Evolutionary conservation across 2,113 vertebrate genomes (phyloP).

Genomic region (Hippocampus comes): DNA sequence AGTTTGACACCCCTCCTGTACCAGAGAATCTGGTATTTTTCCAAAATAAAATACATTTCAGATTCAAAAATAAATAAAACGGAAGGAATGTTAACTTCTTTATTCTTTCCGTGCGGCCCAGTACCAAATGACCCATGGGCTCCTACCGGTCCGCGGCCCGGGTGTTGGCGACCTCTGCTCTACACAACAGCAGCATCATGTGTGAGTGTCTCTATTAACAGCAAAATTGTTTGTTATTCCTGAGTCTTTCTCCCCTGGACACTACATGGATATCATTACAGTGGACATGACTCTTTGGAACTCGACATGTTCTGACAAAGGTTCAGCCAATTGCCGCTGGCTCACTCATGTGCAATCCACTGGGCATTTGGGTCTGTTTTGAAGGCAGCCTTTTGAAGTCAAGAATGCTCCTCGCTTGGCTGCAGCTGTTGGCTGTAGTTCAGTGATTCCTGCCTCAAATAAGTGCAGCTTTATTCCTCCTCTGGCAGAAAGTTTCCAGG

Average conservation of each 20-base stretch:
- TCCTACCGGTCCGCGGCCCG: too few relatives aligned
- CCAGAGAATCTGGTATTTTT: too few relatives aligned
- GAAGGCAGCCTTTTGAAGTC: slow-evolving; percentile 3
- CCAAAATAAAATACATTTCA: too few relatives aligned
- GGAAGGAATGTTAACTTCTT: too few relatives aligned
- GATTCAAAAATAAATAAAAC: too few relatives aligned
- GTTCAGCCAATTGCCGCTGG: slow-evolving; percentile 2
- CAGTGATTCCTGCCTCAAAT: slow-evolving; percentile 3
- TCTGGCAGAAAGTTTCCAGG: slow-evolving; percentile 1
- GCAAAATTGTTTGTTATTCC: not conserved
- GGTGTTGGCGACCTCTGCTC: too few relatives aligned
- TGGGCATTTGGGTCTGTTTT: slow-evolving; percentile 7
- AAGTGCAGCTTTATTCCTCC: slow-evolving; percentile 1
- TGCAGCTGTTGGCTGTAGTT: slow-evolving; percentile 4
- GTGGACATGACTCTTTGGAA: not conserved
- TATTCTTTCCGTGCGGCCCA: too few relatives aligned
- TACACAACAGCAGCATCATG: not conserved
- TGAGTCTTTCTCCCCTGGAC: not conserved
- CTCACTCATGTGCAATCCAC: slow-evolving; percentile 1
- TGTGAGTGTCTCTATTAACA: not conserved
- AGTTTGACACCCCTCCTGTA: too few relatives aligned
- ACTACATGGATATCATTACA: not conserved
- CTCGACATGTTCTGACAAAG: not conserved
- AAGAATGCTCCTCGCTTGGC: slow-evolving; percentile 4
- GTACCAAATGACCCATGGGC: too few relatives aligned